Evolutionary conservation across 2,888 invertebrate species (phyloP), one percentile per base, ranked within the genome.

Genomic region (Oegoconia quadripuncta): DNA sequence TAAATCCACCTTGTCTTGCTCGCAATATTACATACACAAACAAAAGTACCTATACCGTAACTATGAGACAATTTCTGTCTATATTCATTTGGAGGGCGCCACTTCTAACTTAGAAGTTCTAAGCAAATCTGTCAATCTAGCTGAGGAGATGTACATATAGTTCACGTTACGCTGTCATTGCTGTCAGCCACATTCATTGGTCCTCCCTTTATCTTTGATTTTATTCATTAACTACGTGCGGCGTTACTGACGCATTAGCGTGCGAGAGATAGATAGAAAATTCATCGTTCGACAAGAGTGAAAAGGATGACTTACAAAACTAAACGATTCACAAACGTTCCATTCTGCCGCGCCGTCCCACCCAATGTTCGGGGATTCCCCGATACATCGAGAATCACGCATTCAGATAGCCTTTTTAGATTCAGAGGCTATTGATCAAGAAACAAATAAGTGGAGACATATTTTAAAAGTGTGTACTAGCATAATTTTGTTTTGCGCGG

Each of bases 371-470:
- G 31, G 31, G 31, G 31, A 31, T 31, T 31, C 31, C 31, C 31
- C 31, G 31, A 31, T 31, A 16, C 31, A 31, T 31, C 31, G 31
- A 4, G 16, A 31, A 31, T 26, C 11, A 26, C 26, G 26, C 26
- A 26, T 26, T 26, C 26, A 26, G 26, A 26, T 26, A n/a, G 26
- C 26, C 26, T 34, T 34, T 18, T 31, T 31, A 27, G 31, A 11
- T n/a, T n/a, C n/a, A 38, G 36, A 25, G n/a, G 25, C n/a, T 25
- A 7, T 42, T 33, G 34, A 42, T 34, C 30, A 34, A 34, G 42
- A 34, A 38, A 38, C 23, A 38, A 37, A 38, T 12, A 35, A 34
- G 38, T 35, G 36, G 41, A 41, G 27, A 32, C 18, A 39, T 35
- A 25, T 39, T 35, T 35, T 39, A 31, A 30, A 29, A 23, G 18